A percentile compares a stretch with the other conserved stretches of the same genome.
Conservation (phyloP, 2,888 invertebrate species). For the Euproctis similis region DNA sequence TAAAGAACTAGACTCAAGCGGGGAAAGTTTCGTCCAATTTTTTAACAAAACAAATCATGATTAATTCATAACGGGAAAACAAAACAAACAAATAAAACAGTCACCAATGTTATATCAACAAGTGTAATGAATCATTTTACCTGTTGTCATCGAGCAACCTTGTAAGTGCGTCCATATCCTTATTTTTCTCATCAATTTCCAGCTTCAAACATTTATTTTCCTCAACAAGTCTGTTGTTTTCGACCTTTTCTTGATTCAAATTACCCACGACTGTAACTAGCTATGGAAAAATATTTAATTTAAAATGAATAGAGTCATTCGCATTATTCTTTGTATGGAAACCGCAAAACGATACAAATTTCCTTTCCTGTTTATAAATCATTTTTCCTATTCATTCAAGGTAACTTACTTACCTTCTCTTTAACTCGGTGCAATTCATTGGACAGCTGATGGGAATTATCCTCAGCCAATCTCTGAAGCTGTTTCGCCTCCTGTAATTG, state of each 20-base stretch:
- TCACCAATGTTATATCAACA: too few relatives aligned
- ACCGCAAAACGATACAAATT: too few relatives aligned
- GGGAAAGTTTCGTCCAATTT: too few relatives aligned
- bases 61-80: too few relatives aligned
- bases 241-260: conserved; percentile 46
- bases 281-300: conserved; percentile 33
- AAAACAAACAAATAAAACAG: too few relatives aligned
- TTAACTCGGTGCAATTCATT: conserved; percentile 51
- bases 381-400: too few relatives aligned
- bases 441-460: conserved; percentile 47
- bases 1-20: too few relatives aligned
- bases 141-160: conserved; percentile 41
- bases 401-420: conserved; percentile 59
- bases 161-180: conserved; percentile 32
- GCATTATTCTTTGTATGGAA: too few relatives aligned
- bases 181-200: conserved; percentile 33
- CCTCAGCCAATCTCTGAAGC: conserved; percentile 55
- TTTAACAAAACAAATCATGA: too few relatives aligned
- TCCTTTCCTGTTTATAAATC: too few relatives aligned
- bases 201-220: conserved; percentile 35
- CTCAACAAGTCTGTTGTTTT: conserved; percentile 35
- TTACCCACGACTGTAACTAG: conserved; percentile 45
- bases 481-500: conserved; percentile 60
- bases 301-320: too few relatives aligned
- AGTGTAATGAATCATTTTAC: conserved; percentile 37